These are phyloP conservation scores for Leptobrachium ailaonicum DNA, from an alignment of 2,113 vertebrate species.

Conservation along the genomic window DNA sequence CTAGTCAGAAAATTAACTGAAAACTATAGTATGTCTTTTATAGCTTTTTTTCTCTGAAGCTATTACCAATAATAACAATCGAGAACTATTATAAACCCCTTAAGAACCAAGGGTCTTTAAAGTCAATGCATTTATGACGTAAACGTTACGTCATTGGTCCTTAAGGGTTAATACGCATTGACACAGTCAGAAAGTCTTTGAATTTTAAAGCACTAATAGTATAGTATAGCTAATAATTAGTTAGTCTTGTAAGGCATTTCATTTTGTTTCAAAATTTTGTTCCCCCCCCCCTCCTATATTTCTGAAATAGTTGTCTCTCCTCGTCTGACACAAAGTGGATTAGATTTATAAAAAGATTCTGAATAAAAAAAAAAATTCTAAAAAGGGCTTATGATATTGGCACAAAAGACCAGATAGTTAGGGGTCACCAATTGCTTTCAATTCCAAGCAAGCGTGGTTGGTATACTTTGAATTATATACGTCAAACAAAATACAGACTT, in stretches of 20 bases:
- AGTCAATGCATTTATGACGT: no score
- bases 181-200: no score
- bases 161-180: no score
- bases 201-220: no score
- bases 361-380: neutral
- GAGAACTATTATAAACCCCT: no score
- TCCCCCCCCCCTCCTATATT: neutral
- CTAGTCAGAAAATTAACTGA: no score
- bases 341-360: neutral
- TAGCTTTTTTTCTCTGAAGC: no score
- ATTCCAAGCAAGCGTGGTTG: neutral
- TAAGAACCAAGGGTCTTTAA: no score
- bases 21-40: no score
- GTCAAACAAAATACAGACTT: conserved; percentile 9
- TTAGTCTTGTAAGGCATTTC: neutral
- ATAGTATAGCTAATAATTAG: no score
- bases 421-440: conserved; percentile 26
- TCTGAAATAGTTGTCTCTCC: neutral
- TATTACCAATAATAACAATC: no score
- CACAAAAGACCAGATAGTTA: neutral
- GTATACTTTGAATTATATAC: neutral
- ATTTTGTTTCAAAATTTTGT: conserved; percentile 9
- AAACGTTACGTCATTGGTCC: no score
- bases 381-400: neutral
- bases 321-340: neutral